These are phyloP conservation scores for Sebastes itinus DNA, from an alignment of 2,797 vertebrate genomes.

Conservation along the genomic window DNA sequence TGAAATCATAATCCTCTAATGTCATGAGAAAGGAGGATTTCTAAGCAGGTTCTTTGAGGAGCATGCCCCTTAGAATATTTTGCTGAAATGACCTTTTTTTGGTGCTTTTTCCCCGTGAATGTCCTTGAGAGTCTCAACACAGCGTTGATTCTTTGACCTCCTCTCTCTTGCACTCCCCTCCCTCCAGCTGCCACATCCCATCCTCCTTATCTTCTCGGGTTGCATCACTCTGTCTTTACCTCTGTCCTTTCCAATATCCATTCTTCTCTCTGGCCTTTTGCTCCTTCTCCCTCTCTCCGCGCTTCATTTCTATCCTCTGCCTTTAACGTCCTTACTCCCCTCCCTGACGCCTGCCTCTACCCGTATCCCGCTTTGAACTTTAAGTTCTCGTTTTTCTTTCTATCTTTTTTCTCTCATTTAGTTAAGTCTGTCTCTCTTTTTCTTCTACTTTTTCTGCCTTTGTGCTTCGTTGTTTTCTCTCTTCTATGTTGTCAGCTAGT, in stretches of 20 bases:
- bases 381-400: not conserved
- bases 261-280: slow-evolving; percentile 11
- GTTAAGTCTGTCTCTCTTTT: not conserved
- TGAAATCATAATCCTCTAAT: slow-evolving; percentile 8
- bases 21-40: slow-evolving; percentile 4
- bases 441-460: not conserved
- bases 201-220: slow-evolving; percentile 24
- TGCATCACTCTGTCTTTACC: slow-evolving; percentile 39
- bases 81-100: slow-evolving; percentile 12
- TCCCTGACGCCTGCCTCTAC: slow-evolving; percentile 21
- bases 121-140: slow-evolving; percentile 6
- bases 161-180: not conserved
- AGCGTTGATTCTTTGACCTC: slow-evolving; percentile 24
- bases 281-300: not conserved
- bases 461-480: not conserved
- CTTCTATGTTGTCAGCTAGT: not conserved
- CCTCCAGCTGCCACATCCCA: not conserved
- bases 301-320: slow-evolving; percentile 19
- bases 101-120: not conserved
- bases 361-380: slow-evolving; percentile 31
- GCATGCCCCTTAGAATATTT: not conserved
- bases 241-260: slow-evolving; percentile 35
- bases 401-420: not conserved
- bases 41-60: not conserved
- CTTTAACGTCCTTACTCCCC: slow-evolving; percentile 3